A percentile compares a stretch with the other conserved stretches of the same genome.
Conservation (phyloP, 30 jellyfish, hydroid and myxozoan species). For the Cassiopea andromeda region DNA sequence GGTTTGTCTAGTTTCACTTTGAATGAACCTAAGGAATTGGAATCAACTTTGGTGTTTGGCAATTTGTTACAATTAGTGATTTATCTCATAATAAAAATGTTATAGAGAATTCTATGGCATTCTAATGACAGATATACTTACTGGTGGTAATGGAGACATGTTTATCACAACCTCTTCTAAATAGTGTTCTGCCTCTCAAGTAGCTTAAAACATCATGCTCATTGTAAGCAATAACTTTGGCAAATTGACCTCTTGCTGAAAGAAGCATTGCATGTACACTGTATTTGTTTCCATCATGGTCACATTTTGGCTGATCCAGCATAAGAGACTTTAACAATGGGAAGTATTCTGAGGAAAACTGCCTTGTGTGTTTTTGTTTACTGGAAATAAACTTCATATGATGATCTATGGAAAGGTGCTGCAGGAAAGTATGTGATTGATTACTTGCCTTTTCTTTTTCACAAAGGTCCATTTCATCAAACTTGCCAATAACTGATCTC, state of each 20-base stretch:
- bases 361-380: constrained; percentile 31
- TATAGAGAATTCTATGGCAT: neutral
- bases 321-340: constrained; percentile 10
- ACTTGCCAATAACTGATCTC: neutral
- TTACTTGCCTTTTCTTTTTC: neutral
- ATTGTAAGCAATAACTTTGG: constrained; percentile 33
- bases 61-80: no score
- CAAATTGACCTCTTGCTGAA: constrained; percentile 51
- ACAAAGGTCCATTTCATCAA: neutral
- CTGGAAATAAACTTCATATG: constrained; percentile 42
- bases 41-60: no score
- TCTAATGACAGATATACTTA: constrained; percentile 13
- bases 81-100: neutral
- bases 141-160: constrained; percentile 10
- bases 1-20: no score
- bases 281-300: constrained; percentile 22
- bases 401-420: constrained; percentile 10
- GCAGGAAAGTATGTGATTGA: neutral
- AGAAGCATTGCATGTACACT: constrained; percentile 17
- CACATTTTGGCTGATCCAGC: constrained; percentile 7
- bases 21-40: no score
- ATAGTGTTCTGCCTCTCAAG: neutral
- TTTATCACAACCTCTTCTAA: constrained; percentile 13
- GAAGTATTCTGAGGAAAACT: constrained; percentile 31
- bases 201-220: neutral